These are phyloP conservation scores for Cynocephalus volans DNA, from an alignment of 2,113 vertebrate species.

Conservation along the genomic window DNA sequence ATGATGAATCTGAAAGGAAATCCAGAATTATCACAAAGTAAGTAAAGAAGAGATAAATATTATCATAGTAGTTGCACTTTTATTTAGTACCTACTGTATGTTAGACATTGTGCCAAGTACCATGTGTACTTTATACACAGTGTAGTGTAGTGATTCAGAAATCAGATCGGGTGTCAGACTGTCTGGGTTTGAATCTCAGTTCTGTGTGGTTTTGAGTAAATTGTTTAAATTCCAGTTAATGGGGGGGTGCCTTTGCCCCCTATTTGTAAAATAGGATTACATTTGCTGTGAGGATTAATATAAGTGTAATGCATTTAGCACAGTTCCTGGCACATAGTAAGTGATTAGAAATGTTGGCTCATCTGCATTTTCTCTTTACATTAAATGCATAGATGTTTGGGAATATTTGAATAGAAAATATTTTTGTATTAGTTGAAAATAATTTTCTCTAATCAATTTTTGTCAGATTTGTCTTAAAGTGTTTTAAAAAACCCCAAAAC, in stretches of 20 bases:
- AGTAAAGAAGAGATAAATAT: conserved; percentile 82
- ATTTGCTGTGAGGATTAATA: neutral
- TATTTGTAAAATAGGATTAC: neutral
- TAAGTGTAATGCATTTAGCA: neutral
- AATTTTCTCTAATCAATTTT: conserved; percentile 59
- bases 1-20: conserved; percentile 98
- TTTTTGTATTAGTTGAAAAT: conserved; percentile 52
- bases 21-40: conserved; percentile 95
- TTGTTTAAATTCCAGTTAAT: neutral
- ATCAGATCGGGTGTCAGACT: neutral
- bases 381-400: neutral
- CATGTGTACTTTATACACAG: neutral
- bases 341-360: neutral
- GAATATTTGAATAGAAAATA: conserved; percentile 53
- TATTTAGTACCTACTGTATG: neutral
- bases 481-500: neutral
- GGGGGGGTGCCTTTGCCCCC: neutral
- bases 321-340: neutral
- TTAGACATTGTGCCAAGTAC: neutral
- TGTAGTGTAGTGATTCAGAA: neutral
- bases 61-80: neutral
- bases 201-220: neutral
- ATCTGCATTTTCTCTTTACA: conserved; percentile 33
- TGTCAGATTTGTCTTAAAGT: conserved; percentile 48
- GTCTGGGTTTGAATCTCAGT: neutral